Base-by-base conservation (phyloP, 2,113 vertebrate genomes). In the Gymnorhina tibicen region DNA sequence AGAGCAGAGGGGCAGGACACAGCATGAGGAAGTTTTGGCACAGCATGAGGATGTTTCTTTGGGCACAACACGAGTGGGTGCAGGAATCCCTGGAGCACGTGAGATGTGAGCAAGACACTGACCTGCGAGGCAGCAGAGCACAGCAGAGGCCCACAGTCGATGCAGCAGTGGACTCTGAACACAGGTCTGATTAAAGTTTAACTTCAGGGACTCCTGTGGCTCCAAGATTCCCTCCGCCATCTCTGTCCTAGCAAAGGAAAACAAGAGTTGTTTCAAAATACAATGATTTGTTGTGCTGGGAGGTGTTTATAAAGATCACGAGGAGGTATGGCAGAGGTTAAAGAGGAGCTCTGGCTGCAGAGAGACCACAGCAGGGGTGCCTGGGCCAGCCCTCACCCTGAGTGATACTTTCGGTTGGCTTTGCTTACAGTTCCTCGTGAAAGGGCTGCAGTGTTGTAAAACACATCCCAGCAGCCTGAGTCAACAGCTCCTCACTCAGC, bases 141-240 rank as follows among this genome's bases (percentile, higher is more conserved):
- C 90, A 1, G 99, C 98, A 3, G 98, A 98, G 44, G 98, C 98
- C 99, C 99, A 99, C 59, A 99, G 97, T 6, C 98, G 98, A 60
- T 98, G 98, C 93, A 99, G 97, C 82, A 99, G 97, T 42, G 98
- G 98, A 97, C 99, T 99, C 96, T 98, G 97, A 60, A 97, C 97
- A 79, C 99, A 99, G 73, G 77, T 96, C 49, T 97, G 94, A 46
- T 98, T 99, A 96, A 99, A 97, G 96, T 98, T 99, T 97, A 99
- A 98, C 97, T 99, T 98, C 22, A 96, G 97, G 0, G 99, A 99
- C 81, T 99, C 99, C 93, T 98, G 98, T 6, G 99, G 99, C 92
- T 99, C 98, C 39, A 99, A 97, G 75, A 99, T 98, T n/a, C 99
- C 99, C 67, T 99, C 99, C 0, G 99, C 98, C 92, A 98, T 98